Percentiles rank a stretch among this genome's conserved stretches.
phyloP scores from a whole-genome alignment of 2,888 invertebrate species.

The Brachypterus glaber region DNA sequence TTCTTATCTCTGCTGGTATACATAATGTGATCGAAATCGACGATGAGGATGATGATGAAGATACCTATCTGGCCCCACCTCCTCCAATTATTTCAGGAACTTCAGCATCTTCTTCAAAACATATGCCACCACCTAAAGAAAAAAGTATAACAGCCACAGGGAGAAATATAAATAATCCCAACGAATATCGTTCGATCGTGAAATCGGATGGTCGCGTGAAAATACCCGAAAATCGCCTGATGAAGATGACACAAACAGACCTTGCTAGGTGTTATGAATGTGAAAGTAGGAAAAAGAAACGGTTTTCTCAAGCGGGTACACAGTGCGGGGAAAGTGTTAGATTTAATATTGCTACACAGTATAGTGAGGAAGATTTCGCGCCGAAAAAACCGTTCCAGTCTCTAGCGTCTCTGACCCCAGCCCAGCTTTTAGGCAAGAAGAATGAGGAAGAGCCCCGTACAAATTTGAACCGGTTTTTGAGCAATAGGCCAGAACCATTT shows the following conservation, averaged over 20 bases:
- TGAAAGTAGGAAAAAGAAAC: slow-evolving; percentile 27
- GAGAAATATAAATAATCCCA: no score
- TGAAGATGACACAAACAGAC: slow-evolving; percentile 30
- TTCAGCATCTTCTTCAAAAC: slow-evolving; percentile 1
- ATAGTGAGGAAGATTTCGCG: slow-evolving; percentile 32
- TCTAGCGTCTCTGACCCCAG: slow-evolving; percentile 37
- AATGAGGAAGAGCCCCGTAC: neutral
- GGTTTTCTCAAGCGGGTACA: slow-evolving; percentile 21
- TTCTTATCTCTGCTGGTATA: slow-evolving; percentile 13
- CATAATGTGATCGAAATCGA: slow-evolving; percentile 6
- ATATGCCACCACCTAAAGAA: slow-evolving; percentile 8
- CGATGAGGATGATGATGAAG: slow-evolving; percentile 10
- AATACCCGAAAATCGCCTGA: slow-evolving; percentile 9
- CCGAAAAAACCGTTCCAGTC: slow-evolving; percentile 32
- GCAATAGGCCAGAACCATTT: no score
- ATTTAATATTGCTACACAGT: slow-evolving; percentile 34
- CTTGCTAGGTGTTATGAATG: slow-evolving; percentile 29
- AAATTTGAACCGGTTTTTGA: no score
- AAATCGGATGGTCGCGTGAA: slow-evolving; percentile 15
- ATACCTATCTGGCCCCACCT: slow-evolving; percentile 9
- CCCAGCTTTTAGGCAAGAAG: slow-evolving; percentile 33
- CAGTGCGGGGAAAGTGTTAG: slow-evolving; percentile 25
- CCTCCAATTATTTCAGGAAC: slow-evolving; percentile 2
- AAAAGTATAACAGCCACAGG: neutral
- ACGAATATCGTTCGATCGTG: no score